A percentile compares a stretch with the other conserved stretches of the same genome.
Evolutionary conservation across 1,140 invertebrate genomes (phyloP).

Genomic region (Callitettix versicolor): DNA sequence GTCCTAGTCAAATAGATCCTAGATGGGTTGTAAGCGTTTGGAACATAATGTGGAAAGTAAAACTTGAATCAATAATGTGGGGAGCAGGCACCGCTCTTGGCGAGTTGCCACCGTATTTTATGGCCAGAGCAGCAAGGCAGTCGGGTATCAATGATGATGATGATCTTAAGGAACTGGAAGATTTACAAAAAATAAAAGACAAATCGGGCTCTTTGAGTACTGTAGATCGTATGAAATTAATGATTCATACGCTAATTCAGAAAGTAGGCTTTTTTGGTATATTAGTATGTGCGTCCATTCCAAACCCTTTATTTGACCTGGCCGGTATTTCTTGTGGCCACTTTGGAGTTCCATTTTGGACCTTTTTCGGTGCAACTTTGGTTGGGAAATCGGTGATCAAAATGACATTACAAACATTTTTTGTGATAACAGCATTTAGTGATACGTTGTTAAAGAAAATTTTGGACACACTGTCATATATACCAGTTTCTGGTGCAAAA

Average conservation of each 20-base stretch:
- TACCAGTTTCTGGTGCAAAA: slow-evolving; percentile 72
- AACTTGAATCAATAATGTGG: slow-evolving; percentile 91
- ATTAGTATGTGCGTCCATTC: slow-evolving; percentile 92
- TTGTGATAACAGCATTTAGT: slow-evolving; percentile 96
- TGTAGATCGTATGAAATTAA: slow-evolving; percentile 69
- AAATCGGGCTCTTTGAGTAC: slow-evolving; percentile 42
- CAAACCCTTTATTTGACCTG: slow-evolving; percentile 98
- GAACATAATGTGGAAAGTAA: slow-evolving; percentile 91
- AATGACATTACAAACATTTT: slow-evolving; percentile 97
- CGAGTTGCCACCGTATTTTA: slow-evolving; percentile 93
- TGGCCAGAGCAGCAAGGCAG: slow-evolving; percentile 84
- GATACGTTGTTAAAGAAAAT: slow-evolving; percentile 76
- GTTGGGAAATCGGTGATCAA: slow-evolving; percentile 98
- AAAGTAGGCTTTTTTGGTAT: slow-evolving; percentile 96
- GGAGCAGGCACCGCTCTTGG: slow-evolving; percentile 94
- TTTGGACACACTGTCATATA: slow-evolving; percentile 54
- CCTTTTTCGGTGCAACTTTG: slow-evolving; percentile 97
- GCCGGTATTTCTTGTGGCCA: slow-evolving; percentile 99
- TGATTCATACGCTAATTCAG: slow-evolving; percentile 86
- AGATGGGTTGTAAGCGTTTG: slow-evolving; percentile 52
- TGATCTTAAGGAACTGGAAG: slow-evolving; percentile 54
- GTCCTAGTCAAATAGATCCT: slow-evolving; percentile 51
- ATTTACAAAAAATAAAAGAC: slow-evolving; percentile 61
- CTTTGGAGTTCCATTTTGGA: slow-evolving; percentile 98
- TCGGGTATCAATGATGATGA: slow-evolving; percentile 63